phyloP scores from a whole-genome alignment of 1,140 invertebrate genomes.

The Solenopsis invicta region DNA sequence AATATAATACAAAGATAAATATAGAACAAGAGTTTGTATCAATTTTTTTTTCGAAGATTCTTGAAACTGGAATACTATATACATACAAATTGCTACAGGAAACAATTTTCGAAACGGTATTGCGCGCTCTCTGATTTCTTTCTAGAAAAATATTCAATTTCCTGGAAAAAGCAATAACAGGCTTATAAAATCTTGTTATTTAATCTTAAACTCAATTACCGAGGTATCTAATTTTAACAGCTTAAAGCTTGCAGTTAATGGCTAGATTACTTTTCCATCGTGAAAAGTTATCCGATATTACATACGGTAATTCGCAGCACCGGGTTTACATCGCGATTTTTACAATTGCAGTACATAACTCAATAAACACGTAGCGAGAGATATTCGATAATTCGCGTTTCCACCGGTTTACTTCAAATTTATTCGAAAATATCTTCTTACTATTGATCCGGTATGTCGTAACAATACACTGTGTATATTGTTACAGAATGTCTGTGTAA shows the following conservation, averaged over 20 bases:
- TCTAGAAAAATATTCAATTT: background rate
- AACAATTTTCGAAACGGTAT: background rate
- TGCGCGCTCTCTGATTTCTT: background rate
- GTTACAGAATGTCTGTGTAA: slow-evolving; percentile 39
- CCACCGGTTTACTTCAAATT: background rate
- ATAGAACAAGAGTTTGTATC: background rate
- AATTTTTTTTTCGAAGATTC: background rate
- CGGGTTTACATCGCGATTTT: background rate
- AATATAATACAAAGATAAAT: background rate
- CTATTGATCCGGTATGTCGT: background rate
- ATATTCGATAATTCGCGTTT: background rate
- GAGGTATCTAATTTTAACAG: background rate
- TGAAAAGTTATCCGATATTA: slow-evolving; percentile 25
- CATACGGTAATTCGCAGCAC: background rate
- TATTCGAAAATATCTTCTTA: slow-evolving; percentile 34
- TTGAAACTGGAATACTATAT: background rate
- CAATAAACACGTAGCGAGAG: background rate
- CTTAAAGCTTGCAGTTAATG: background rate
- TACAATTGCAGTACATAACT: background rate
- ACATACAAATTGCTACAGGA: background rate
- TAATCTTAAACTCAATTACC: background rate
- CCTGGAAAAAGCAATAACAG: background rate
- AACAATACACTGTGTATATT: slow-evolving; percentile 32
- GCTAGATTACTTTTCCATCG: background rate
- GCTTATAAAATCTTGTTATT: background rate